Base-by-base conservation (phyloP, 2,797 vertebrate species). In the Pseudochromis fuscus region DNA sequence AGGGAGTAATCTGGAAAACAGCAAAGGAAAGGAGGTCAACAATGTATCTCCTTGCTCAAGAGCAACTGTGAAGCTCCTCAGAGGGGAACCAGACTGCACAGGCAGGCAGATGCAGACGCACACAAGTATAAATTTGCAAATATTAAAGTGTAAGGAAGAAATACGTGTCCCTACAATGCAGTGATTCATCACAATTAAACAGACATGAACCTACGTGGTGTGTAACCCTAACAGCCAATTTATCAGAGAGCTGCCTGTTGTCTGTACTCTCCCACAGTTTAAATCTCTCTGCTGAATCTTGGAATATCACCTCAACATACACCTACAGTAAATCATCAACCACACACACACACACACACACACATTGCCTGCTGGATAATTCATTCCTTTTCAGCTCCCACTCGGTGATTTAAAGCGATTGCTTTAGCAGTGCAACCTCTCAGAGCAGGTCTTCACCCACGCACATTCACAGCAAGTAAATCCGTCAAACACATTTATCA, bases 191-290 rank as follows among this genome's bases (percentile, higher is more conserved):
- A 85, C 61, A 72, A 85, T 87, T 86, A 86, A 72, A 57, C 27
- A 16, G 35, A 71, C 75, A 80, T 89, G 86, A 89, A 89, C 82
- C 69, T 72, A 84, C 83, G 75, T 50, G n/a, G 38, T 60, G 48
- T 65, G 70, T 79, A 85, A 83, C 72, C 64, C 37, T 61, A 85
- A 86, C 87, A 90, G 77, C 70, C 61, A 75, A 87, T 91, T 75
- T 50, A 76, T 92, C 87, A 90, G 30, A 55, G 38, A 33, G 49
- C 66, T 75, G 72, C 52, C 57, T 59, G 35, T 67, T 74, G 68
- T 77, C 81, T 68, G 52, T 18, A 25, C 55, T 71, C 68, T 81
- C 71, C 81, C 79, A 68, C 67, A 67, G 72, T 72, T 82, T 69
- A 64, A 74, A 75, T 77, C 75, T 70, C 70, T 66, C 71, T n/a